Conservation (phyloP, 2,888 invertebrate species). For the Cataglyphis livida region DNA sequence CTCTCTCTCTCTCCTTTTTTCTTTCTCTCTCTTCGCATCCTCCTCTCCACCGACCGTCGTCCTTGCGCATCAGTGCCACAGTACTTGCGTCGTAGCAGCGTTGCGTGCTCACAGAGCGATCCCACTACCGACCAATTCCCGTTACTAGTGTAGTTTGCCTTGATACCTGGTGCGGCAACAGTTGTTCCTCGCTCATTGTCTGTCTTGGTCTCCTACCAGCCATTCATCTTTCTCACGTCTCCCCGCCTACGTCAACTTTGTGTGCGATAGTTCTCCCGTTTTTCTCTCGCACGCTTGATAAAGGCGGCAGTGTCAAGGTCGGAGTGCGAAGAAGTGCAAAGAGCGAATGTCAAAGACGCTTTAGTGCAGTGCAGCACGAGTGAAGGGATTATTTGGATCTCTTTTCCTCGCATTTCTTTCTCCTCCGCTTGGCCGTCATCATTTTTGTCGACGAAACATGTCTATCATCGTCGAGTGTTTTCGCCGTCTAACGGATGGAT, state of each 20-base stretch:
- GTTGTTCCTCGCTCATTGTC: slow-evolving; percentile 15
- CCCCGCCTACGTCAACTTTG: background rate
- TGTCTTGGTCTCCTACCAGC: background rate
- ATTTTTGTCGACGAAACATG: slow-evolving; percentile 60
- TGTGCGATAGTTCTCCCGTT: background rate
- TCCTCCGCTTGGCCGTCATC: background rate
- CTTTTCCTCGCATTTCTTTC: background rate
- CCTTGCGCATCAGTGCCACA: slow-evolving; percentile 18
- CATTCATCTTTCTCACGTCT: background rate
- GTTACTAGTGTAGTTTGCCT: slow-evolving; percentile 1
- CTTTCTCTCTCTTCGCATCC: background rate
- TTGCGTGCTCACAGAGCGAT: slow-evolving; percentile 22
- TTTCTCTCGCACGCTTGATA: slow-evolving; percentile 1
- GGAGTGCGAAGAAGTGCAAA: slow-evolving; percentile 25
- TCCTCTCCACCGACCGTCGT: slow-evolving; percentile 5
- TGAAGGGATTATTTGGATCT: background rate
- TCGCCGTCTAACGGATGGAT: slow-evolving; percentile 66
- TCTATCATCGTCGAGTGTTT: slow-evolving; percentile 74
- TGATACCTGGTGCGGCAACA: slow-evolving; percentile 25
- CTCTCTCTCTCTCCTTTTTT: background rate
- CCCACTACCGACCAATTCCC: slow-evolving; percentile 14
- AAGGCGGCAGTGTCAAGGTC: slow-evolving; percentile 60
- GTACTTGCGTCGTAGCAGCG: slow-evolving; percentile 25
- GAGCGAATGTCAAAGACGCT: slow-evolving; percentile 2
- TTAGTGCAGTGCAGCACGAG: slow-evolving; percentile 20